Evolutionary conservation across 2,113 vertebrate species (phyloP).

Genomic region (Brachypteracias leptosomus): DNA sequence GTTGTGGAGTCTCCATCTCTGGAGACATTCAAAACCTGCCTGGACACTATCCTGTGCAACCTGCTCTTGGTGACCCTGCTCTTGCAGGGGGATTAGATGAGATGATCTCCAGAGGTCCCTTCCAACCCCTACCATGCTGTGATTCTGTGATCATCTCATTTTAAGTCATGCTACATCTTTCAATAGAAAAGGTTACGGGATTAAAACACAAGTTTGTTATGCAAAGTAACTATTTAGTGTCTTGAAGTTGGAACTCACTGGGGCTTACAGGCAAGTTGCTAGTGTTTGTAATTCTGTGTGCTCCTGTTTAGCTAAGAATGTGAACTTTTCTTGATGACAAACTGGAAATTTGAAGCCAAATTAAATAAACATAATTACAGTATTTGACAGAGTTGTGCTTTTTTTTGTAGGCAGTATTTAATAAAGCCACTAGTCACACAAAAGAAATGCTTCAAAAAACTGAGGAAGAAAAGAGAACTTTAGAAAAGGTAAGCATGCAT

Average conservation of each 20-base stretch:
- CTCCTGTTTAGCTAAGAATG: background rate
- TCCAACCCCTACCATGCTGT: no score
- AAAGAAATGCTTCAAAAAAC: slow-evolving; percentile 87
- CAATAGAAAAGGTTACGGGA: background rate
- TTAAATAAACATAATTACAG: background rate
- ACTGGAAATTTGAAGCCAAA: background rate
- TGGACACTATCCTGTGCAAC: no score
- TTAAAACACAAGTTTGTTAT: background rate
- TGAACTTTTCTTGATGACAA: background rate
- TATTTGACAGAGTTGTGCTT: background rate
- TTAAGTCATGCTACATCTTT: background rate
- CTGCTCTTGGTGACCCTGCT: no score
- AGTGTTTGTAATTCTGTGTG: background rate
- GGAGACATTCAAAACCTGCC: no score
- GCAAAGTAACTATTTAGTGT: background rate
- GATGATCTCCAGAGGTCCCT: no score
- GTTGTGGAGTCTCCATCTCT: no score
- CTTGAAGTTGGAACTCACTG: background rate
- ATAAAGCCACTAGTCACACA: slow-evolving; percentile 90
- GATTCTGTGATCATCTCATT: background rate
- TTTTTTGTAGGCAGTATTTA: slow-evolving; percentile 81
- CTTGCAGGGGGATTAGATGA: no score
- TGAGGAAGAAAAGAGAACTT: slow-evolving; percentile 81
- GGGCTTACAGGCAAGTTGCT: background rate
- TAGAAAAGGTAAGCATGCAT: slow-evolving; percentile 84